Conservation (phyloP, 2,113 vertebrate genomes). For the Podarcis muralis region DNA sequence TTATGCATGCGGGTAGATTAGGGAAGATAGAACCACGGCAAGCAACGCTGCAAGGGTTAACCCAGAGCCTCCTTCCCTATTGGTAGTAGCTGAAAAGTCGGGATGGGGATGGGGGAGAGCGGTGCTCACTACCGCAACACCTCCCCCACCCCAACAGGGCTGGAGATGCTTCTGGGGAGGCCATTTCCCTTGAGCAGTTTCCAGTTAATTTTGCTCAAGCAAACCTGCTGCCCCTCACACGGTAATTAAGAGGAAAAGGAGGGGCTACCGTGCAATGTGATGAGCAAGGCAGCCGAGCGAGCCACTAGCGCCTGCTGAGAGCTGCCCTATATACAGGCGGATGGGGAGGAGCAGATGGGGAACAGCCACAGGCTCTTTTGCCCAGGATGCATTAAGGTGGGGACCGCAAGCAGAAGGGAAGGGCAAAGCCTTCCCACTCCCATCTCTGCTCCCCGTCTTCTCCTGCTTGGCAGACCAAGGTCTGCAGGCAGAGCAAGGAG, state of each 20-base stretch:
- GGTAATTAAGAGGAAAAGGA: background rate
- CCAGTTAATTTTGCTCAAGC: conserved; percentile 2
- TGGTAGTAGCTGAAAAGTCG: background rate
- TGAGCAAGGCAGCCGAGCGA: background rate
- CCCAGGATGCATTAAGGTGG: background rate
- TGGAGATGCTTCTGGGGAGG: background rate
- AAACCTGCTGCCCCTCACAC: background rate
- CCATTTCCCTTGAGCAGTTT: background rate
- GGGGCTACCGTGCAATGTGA: background rate
- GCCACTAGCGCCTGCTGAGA: background rate
- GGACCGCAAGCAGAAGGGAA: too few relatives aligned
- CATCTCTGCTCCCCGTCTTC: too few relatives aligned
- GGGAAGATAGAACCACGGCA: background rate
- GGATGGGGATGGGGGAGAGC: background rate
- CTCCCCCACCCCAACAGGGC: background rate
- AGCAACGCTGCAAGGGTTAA: background rate
- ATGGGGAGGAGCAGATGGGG: background rate
- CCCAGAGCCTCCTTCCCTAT: background rate
- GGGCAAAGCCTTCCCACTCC: too few relatives aligned
- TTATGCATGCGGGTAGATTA: background rate
- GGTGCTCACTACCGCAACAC: background rate
- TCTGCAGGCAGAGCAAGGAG: background rate
- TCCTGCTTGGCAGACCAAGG: background rate
- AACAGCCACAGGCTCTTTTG: background rate
- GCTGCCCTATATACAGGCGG: background rate